Evolutionary conservation across 2,888 invertebrate species (phyloP).

Genomic region (Rhagium mordax): DNA sequence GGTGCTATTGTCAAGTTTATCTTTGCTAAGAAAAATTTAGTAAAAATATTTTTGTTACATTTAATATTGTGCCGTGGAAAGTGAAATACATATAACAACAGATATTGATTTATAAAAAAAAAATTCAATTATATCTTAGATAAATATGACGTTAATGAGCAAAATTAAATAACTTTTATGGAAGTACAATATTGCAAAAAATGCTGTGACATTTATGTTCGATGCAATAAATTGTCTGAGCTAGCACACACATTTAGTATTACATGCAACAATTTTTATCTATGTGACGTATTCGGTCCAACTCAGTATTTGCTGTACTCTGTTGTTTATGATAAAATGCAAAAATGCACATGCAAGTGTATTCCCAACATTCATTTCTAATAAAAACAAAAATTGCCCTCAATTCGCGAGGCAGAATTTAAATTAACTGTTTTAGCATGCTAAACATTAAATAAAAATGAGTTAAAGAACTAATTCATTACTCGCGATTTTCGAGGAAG

Average conservation of each 20-base stretch:
- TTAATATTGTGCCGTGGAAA: too few species aligned
- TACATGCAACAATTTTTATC: conserved; percentile 2
- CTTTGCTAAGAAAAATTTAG: too few species aligned
- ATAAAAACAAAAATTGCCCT: neutral
- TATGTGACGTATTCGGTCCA: neutral
- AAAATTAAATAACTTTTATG: neutral
- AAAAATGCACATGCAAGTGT: neutral
- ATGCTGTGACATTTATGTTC: conserved; percentile 1
- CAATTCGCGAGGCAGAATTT: neutral
- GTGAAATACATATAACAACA: too few species aligned
- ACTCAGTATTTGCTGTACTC: neutral
- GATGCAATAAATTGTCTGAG: neutral
- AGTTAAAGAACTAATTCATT: neutral
- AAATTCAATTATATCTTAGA: too few species aligned
- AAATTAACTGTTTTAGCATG: neutral
- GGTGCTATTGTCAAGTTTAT: too few species aligned
- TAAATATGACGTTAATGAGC: too few species aligned
- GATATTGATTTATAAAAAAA: too few species aligned
- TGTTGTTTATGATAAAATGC: conserved; percentile 18
- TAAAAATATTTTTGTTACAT: too few species aligned
- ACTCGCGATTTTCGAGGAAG: too few species aligned
- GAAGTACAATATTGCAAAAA: neutral
- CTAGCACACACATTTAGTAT: neutral
- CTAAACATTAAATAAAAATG: neutral
- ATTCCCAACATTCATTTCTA: neutral